Base-by-base conservation (phyloP, 53 echinoderm and acorn worm species). In the Holothuria leucospilota region DNA sequence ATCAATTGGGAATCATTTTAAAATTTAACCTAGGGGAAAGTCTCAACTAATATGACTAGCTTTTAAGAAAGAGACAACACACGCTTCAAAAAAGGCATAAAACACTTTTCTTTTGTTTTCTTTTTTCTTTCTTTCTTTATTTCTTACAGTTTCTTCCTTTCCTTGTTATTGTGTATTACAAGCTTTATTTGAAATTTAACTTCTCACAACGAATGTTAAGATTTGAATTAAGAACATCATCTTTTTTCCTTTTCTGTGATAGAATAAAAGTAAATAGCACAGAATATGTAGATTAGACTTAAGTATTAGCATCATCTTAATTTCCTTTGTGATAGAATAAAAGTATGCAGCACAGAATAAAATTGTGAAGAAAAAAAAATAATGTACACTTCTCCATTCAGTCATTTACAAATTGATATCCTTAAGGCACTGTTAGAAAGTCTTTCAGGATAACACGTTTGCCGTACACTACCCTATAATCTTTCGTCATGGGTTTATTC, bases 391-490 rank as follows among this genome's bases (percentile, higher is more conserved):
- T 49, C 49, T 49, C 49, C 49, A 49, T 34, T 34, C 34, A 34
- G 34, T 34, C 34, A 34, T 34, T 34, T 34, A 34, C 34, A 34
- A 34, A 34, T 34, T 34, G 34, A 34, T 34, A 13, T 49, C 13
- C 49, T 4, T 49, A 49, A 49, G 49, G 49, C 49, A 49, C 49
- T 9, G 49, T 49, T 49, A 29, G 73, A 41, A 53, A 89, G 29
- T 92, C 39, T 11, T 68, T 62, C 53, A 62, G 8, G 0, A 86
- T 46, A 18, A 90, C 88, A 18, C 88, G 59, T 52, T 93, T 93
- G 66, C 78, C 74, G 59, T 91, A 88, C 70, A 93, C 90, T 3
- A 93, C 70, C 20, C 90, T 24, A 39, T 93, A 90, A 29, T 93
- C 90, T 74, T 93, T 93, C 10, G 53, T 86, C 20, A 38, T 63